Base-by-base conservation (phyloP, 2,113 vertebrate species). In the Daboia siamensis region DNA sequence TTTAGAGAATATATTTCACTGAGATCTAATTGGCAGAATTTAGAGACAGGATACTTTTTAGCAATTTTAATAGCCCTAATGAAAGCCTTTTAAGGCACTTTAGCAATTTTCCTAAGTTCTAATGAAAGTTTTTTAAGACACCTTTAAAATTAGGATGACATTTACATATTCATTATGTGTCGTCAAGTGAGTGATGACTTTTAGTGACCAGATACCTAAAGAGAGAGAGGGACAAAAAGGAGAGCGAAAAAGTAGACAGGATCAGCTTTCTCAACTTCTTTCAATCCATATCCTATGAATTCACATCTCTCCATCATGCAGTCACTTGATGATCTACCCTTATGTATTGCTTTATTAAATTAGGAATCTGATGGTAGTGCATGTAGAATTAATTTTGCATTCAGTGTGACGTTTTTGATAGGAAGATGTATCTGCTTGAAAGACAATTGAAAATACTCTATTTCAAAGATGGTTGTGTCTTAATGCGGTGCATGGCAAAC, bases 211-310 rank as follows among this genome's bases (percentile, higher is more conserved):
- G 64, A 56, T 15, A 17, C 48, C 7, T 48, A 51, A 51, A 59
- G 29, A 29, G 59, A 10, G 29, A 48, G 48, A 26, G 24, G 26
- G 24, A 44, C 13, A 39, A 51, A 39, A 2, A 1, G 61, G 90
- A n/a, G 33, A 52, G 80, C 1, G 54, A 48, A 24, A 88, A 8
- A 0, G 0, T 39, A 86, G 64, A 91, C 69, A 59, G 69, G 90
- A 94, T 93, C 69, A 86, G 54, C 92, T 93, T 90, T 93, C 80
- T 86, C 88, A 90, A 87, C 51, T 93, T 92, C 90, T 90, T 90
- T 56, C 29, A 87, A 64, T 90, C 56, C 17, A 90, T 64, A 44
- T 94, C 54, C 90, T 88, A 85, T 0, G 5, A 91, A 55, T 44
- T 94, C 88, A 39, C 46, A 52, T 48, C 20, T 48, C 84, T 84